Percentiles rank a stretch among this genome's conserved stretches.
Conservation (phyloP, 2,113 vertebrate species). For the Plotosus lineatus region DNA sequence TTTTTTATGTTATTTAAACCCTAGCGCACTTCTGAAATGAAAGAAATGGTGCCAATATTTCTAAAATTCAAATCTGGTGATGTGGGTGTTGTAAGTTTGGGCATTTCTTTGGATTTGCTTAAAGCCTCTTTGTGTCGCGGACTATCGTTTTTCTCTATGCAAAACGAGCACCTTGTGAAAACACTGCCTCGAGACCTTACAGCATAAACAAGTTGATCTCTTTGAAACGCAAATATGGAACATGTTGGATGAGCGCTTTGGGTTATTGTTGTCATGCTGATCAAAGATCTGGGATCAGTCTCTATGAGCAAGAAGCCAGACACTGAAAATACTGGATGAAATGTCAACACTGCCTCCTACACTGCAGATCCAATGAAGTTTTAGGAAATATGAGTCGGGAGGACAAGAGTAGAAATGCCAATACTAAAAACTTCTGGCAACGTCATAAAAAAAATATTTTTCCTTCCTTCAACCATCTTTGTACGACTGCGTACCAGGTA, state of each 20-base stretch:
- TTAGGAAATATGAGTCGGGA: neutral
- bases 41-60: constrained; percentile 44
- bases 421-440: neutral
- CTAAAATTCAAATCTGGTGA: constrained; percentile 44
- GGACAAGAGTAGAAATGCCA: neutral
- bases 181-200: constrained; percentile 60
- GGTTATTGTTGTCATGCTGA: constrained; percentile 22
- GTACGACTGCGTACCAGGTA: too few relatives aligned
- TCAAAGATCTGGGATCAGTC: constrained; percentile 28
- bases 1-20: constrained; percentile 64
- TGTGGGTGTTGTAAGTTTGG: constrained; percentile 68
- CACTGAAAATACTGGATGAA: constrained; percentile 39
- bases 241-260: constrained; percentile 44
- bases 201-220: constrained; percentile 65
- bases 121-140: constrained; percentile 64
- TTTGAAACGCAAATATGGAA: constrained; percentile 63
- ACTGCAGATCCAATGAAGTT: neutral
- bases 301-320: constrained; percentile 7
- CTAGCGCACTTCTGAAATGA: constrained; percentile 57
- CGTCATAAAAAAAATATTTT: neutral
- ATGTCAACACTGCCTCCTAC: constrained; percentile 11
- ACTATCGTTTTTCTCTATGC: constrained; percentile 52
- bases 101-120: constrained; percentile 63
- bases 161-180: constrained; percentile 54
- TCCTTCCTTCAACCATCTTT: too few relatives aligned